Evolutionary conservation across 2,888 invertebrate genomes (phyloP).

Genomic region (Drosophila lacicola): DNA sequence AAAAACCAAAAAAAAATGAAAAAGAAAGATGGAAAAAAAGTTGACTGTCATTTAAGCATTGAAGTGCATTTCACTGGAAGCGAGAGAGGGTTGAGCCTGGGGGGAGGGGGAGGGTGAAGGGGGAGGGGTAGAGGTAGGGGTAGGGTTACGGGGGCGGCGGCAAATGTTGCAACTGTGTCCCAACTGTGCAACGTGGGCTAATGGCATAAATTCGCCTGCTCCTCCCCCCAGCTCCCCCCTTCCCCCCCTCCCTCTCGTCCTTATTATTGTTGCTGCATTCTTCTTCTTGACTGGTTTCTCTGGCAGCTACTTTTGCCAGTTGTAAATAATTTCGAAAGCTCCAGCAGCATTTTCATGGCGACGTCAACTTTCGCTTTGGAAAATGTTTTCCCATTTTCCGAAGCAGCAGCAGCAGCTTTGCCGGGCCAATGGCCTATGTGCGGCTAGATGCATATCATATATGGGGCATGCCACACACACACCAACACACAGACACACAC

Average conservation of each 20-base stretch:
- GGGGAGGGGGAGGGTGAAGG: background rate
- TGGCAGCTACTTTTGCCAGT: conserved; percentile 49
- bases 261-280: conserved; percentile 20
- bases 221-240: too few species aligned
- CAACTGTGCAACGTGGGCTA: conserved; percentile 49
- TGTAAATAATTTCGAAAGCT: conserved; percentile 63
- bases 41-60: conserved; percentile 64
- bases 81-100: conserved; percentile 3
- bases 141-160: background rate
- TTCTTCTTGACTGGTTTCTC: conserved; percentile 55
- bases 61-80: conserved; percentile 59
- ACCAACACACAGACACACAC: background rate
- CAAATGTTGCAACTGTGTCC: conserved; percentile 36
- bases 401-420: conserved; percentile 6
- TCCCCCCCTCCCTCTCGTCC: too few species aligned
- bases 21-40: conserved; percentile 16
- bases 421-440: conserved; percentile 26
- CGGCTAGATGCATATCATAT: conserved; percentile 16
- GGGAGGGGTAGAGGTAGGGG: background rate
- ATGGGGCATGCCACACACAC: background rate
- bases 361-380: conserved; percentile 51
- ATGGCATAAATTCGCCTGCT: conserved; percentile 3
- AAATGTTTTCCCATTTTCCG: conserved; percentile 34
- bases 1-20: conserved; percentile 10
- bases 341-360: conserved; percentile 37